Evolutionary conservation across 1,140 invertebrate species (phyloP).

Genomic region (Drosophila pectinifera): DNA sequence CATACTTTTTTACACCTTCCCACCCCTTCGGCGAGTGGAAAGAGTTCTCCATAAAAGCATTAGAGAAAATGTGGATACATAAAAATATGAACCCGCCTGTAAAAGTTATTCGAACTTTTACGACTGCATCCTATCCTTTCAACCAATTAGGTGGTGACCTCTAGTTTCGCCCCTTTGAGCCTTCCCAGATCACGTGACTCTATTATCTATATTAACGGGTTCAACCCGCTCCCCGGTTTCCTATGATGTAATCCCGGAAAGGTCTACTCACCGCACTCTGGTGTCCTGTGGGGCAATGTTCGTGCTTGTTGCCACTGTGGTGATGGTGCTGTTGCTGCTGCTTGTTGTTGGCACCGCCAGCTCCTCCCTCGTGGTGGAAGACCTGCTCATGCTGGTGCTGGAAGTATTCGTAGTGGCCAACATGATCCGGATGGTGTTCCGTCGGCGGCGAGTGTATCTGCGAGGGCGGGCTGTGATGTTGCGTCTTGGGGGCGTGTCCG

Average conservation of each 20-base stretch:
- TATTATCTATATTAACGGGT: constrained; percentile 7
- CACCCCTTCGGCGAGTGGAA: not conserved
- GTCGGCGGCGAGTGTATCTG: constrained; percentile 57
- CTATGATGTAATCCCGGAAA: constrained; percentile 57
- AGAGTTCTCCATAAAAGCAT: not conserved
- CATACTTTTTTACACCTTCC: too few relatives aligned
- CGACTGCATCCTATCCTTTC: not conserved
- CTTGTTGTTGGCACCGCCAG: constrained; percentile 45
- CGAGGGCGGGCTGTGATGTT: constrained; percentile 68
- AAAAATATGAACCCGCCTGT: constrained; percentile 15
- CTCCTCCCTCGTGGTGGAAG: constrained; percentile 50
- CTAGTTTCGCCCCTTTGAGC: constrained; percentile 14
- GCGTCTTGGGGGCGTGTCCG: constrained; percentile 46
- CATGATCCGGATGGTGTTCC: constrained; percentile 50
- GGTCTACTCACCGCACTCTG: constrained; percentile 73
- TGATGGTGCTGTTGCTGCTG: constrained; percentile 43
- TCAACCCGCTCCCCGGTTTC: constrained; percentile 1
- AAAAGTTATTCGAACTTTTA: constrained; percentile 20
- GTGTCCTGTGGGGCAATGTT: constrained; percentile 81
- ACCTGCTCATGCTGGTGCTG: constrained; percentile 67
- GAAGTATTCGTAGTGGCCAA: constrained; percentile 69
- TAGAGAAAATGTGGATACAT: constrained; percentile 1
- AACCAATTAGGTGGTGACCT: constrained; percentile 16
- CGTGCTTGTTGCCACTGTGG: constrained; percentile 68
- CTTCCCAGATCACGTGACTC: constrained; percentile 20